Conservation (phyloP, 2,797 vertebrate species). For the Tragelaphus oryx region DNA sequence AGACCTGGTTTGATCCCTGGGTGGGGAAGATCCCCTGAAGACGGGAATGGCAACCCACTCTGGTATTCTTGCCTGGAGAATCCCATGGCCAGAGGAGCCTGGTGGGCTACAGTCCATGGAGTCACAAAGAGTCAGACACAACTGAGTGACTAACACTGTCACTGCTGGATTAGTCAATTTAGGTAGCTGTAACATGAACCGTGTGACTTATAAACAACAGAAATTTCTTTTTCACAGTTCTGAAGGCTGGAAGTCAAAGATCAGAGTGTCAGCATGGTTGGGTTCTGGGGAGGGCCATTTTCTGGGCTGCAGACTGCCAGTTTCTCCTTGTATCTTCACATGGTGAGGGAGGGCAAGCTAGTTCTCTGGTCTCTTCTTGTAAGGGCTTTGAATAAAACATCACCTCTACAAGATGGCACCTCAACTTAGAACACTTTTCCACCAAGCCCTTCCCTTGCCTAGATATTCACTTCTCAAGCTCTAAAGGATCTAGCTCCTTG, state of each 20-base stretch:
- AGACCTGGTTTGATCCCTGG: not conserved
- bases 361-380: not conserved
- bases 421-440: not conserved
- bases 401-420: not conserved
- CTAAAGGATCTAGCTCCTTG: not conserved
- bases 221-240: not conserved
- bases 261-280: not conserved
- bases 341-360: not conserved
- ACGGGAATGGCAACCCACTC: not conserved
- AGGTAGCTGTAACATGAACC: not conserved
- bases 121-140: not conserved
- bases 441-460: not conserved
- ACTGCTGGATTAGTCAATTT: not conserved
- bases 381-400: constrained; percentile 2
- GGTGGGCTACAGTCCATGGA: not conserved
- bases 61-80: not conserved
- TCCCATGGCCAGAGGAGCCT: not conserved
- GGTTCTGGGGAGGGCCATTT: not conserved
- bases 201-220: not conserved
- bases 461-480: not conserved
- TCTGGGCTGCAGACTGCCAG: not conserved
- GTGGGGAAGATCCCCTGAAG: not conserved
- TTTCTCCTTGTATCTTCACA: not conserved
- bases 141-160: not conserved
- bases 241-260: not conserved